A percentile compares a stretch with the other conserved stretches of the same genome.
These are phyloP conservation scores for Myanophis thanlyinensis DNA, from an alignment of 2,113 vertebrate genomes.

Conservation along the genomic window DNA sequence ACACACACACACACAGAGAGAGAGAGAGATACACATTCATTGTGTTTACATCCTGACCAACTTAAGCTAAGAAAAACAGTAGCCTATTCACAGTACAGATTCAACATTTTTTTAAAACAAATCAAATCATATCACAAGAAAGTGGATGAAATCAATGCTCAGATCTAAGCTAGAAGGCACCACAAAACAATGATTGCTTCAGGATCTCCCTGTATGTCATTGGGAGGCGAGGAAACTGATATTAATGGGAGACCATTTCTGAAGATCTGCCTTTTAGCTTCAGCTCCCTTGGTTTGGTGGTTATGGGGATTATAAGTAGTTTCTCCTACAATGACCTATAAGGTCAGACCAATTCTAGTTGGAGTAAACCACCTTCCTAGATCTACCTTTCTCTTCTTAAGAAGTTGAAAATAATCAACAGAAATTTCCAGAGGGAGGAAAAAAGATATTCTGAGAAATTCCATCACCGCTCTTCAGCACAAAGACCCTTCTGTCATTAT, in stretches of 20 bases:
- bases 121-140: not conserved
- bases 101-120: not conserved
- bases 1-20: too few species aligned
- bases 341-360: not conserved
- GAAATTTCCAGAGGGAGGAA: not conserved
- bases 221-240: not conserved
- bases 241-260: not conserved
- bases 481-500: not conserved
- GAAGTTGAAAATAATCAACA: not conserved
- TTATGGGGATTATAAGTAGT: not conserved
- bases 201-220: not conserved
- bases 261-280: not conserved
- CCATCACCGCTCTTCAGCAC: not conserved
- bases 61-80: not conserved
- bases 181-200: not conserved
- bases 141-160: not conserved
- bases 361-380: not conserved
- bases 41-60: not conserved
- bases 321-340: not conserved
- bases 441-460: not conserved
- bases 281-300: not conserved
- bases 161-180: not conserved
- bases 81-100: not conserved
- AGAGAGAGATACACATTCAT: not conserved
- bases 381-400: not conserved